phyloP scores from a whole-genome alignment of 1,140 invertebrate genomes.

The Drosophila sulfurigaster region DNA sequence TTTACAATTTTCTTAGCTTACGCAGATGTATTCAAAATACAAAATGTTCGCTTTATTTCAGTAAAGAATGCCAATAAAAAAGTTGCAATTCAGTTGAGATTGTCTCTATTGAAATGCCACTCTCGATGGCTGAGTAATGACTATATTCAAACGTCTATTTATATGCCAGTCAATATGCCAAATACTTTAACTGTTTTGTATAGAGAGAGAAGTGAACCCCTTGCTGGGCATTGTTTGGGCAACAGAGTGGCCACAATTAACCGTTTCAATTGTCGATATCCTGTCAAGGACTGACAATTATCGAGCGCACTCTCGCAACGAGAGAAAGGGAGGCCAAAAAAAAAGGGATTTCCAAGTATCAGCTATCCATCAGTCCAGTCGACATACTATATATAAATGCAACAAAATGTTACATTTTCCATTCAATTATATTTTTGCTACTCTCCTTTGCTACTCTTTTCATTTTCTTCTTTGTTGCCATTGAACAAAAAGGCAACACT shows the following conservation, averaged over 20 bases:
- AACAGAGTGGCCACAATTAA: conserved; percentile 47
- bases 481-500: conserved; percentile 25
- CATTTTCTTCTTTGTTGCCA: conserved; percentile 25
- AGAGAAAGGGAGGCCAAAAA: not conserved
- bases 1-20: no score
- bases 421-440: conserved; percentile 48
- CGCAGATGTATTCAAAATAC: no score
- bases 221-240: conserved; percentile 30
- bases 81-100: not conserved
- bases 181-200: not conserved
- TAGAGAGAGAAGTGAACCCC: not conserved
- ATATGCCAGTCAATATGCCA: conserved; percentile 2
- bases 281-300: conserved; percentile 46
- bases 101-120: not conserved
- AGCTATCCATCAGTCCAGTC: conserved; percentile 33
- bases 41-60: no score
- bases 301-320: conserved; percentile 16
- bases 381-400: conserved; percentile 35
- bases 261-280: conserved; percentile 47
- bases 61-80: no score
- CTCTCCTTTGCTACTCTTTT: conserved; percentile 5
- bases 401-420: conserved; percentile 57
- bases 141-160: conserved; percentile 8
- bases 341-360: conserved; percentile 22
- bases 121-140: not conserved